These are phyloP conservation scores for Saturnia japonica DNA, from an alignment of 2,888 invertebrate genomes.

Conservation along the genomic window DNA sequence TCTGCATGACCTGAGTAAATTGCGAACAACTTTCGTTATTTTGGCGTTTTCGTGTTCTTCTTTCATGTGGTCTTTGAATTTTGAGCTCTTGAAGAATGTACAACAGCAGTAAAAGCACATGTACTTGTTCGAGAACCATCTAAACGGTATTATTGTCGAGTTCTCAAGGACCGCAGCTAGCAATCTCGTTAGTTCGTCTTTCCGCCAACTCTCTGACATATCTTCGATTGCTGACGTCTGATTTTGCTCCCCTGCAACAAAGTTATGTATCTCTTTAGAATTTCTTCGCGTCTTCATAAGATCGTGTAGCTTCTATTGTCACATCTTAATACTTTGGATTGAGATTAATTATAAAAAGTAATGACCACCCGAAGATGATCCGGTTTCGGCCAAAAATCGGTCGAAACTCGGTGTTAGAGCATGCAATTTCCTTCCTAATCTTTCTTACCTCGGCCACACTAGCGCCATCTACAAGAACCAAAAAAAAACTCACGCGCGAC, in stretches of 20 bases:
- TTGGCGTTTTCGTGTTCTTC: conserved; percentile 44
- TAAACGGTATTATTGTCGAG: conserved; percentile 51
- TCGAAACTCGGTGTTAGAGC: no score
- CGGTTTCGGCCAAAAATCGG: no score
- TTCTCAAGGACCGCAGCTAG: conserved; percentile 43
- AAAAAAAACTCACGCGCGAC: no score
- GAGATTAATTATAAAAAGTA: no score
- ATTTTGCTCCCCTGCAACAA: conserved; percentile 36
- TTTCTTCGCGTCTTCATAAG: not conserved
- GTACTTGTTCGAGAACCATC: conserved; percentile 49
- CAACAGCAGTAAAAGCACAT: conserved; percentile 53
- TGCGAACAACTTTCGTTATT: conserved; percentile 36
- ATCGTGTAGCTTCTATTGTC: no score
- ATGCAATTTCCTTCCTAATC: no score
- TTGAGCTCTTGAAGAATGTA: conserved; percentile 39
- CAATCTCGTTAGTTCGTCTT: conserved; percentile 39
- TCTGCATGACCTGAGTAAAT: conserved; percentile 36
- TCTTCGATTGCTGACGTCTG: conserved; percentile 23
- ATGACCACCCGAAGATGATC: no score
- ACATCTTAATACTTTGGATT: no score
- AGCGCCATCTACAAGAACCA: no score
- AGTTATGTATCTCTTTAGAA: not conserved
- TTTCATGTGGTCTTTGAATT: conserved; percentile 42
- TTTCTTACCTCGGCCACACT: no score
- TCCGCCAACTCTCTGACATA: conserved; percentile 30